Percentiles rank a stretch among this genome's conserved stretches.
These are phyloP conservation scores for Ectemnius cavifrons DNA, from an alignment of 2,888 invertebrate species.

Conservation along the genomic window DNA sequence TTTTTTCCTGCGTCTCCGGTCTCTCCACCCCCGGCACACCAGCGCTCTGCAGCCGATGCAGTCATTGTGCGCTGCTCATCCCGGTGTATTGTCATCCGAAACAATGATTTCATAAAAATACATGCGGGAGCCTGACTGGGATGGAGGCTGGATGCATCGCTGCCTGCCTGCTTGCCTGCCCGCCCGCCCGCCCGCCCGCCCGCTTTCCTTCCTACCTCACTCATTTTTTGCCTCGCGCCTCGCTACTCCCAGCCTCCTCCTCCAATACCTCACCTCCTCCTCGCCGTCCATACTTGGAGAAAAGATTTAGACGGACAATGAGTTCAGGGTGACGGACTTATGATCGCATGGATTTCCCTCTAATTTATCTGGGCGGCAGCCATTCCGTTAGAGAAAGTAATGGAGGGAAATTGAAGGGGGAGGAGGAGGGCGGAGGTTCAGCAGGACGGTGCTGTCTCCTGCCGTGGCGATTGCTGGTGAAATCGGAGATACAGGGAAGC, in stretches of 20 bases:
- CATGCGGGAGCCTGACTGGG: conserved; percentile 51
- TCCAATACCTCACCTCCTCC: too few relatives aligned
- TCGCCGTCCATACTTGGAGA: too few relatives aligned
- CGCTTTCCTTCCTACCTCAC: conserved; percentile 16
- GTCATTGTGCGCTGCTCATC: conserved; percentile 76
- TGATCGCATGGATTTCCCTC: background rate
- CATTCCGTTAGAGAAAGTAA: conserved; percentile 7
- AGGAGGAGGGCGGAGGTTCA: background rate
- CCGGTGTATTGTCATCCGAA: conserved; percentile 76
- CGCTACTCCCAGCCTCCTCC: conserved; percentile 31
- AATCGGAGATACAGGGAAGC: conserved; percentile 27
- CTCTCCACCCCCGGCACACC: conserved; percentile 45
- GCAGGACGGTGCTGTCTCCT: too few relatives aligned
- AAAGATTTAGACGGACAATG: background rate
- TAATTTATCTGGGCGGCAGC: too few relatives aligned
- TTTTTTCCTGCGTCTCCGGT: conserved; percentile 50
- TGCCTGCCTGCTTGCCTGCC: conserved; percentile 20
- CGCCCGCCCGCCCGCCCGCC: conserved; percentile 11
- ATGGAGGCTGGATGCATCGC: conserved; percentile 26
- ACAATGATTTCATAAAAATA: conserved; percentile 78
- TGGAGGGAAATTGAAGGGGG: background rate
- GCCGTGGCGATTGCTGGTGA: background rate
- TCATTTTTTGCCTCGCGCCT: conserved; percentile 21
- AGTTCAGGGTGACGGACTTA: background rate
- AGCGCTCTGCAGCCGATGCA: conserved; percentile 63